Percentiles rank a stretch among this genome's conserved stretches.
Evolutionary conservation across 2,888 invertebrate species (phyloP).

Genomic region (Scaptomyza caliginosa): DNA sequence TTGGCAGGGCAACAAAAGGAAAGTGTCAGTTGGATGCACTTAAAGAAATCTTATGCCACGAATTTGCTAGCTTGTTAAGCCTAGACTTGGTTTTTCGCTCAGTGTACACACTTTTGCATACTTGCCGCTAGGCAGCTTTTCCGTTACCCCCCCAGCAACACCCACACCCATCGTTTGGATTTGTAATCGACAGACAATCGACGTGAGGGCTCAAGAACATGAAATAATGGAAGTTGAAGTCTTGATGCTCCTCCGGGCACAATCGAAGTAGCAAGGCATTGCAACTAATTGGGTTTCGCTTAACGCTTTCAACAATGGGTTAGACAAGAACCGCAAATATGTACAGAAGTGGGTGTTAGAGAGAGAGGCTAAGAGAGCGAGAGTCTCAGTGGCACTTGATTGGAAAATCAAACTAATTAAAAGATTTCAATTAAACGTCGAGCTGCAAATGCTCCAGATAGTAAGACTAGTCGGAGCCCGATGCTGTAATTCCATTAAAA

Average conservation of each 20-base stretch:
- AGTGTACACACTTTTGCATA: conserved; percentile 60
- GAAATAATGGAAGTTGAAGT: conserved; percentile 66
- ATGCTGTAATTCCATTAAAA: conserved; percentile 76
- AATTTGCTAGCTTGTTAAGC: too few species aligned
- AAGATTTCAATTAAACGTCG: conserved; percentile 79
- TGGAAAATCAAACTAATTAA: conserved; percentile 82
- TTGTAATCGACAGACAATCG: conserved; percentile 79
- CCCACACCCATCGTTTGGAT: too few species aligned
- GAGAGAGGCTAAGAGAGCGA: too few species aligned
- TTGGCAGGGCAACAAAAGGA: conserved; percentile 1
- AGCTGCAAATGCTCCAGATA: conserved; percentile 52
- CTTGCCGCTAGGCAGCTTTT: conserved; percentile 25
- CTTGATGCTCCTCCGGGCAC: conserved; percentile 26
- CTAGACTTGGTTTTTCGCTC: too few species aligned
- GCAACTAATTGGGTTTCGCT: conserved; percentile 78
- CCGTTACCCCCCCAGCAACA: too few species aligned
- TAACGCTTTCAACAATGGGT: conserved; percentile 51
- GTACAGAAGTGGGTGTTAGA: conserved; percentile 5
- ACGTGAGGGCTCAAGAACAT: conserved; percentile 67
- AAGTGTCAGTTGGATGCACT: conserved; percentile 12
- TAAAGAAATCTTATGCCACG: not conserved
- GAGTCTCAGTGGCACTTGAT: conserved; percentile 71
- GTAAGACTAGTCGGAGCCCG: conserved; percentile 16
- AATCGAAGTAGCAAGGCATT: conserved; percentile 54
- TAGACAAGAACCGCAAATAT: conserved; percentile 39